phyloP scores from a whole-genome alignment of 2,888 invertebrate species.

The Tyria jacobaeae region DNA sequence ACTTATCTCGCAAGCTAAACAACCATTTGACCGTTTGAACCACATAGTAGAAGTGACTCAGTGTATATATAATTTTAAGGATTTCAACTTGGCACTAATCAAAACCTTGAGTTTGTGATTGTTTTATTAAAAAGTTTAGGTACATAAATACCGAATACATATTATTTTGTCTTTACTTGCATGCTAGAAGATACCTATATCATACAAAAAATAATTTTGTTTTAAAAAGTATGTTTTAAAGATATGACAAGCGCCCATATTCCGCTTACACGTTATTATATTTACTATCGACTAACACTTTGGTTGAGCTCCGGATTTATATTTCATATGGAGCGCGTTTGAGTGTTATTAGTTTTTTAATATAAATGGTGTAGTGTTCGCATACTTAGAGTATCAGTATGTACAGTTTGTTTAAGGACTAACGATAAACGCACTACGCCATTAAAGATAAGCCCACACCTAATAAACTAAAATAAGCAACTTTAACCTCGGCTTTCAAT shows the following conservation, averaged over 20 bases:
- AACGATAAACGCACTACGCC: slow-evolving; percentile 23
- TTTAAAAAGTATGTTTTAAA: neutral
- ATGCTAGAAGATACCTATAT: no score
- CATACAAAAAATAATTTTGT: no score
- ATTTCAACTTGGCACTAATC: no score
- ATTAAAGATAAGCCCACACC: slow-evolving; percentile 43
- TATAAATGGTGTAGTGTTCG: slow-evolving; percentile 20
- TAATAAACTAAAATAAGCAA: slow-evolving; percentile 45
- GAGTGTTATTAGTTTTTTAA: slow-evolving; percentile 22
- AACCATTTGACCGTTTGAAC: no score
- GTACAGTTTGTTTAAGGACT: slow-evolving; percentile 20
- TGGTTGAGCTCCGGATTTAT: slow-evolving; percentile 3
- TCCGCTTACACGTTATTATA: slow-evolving; percentile 4
- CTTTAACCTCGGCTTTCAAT: slow-evolving; percentile 37
- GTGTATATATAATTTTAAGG: no score
- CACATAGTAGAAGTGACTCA: no score
- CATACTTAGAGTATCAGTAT: slow-evolving; percentile 6
- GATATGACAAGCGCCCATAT: neutral
- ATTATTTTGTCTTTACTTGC: no score
- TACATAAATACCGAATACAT: no score
- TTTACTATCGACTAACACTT: slow-evolving; percentile 10
- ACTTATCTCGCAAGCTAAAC: no score
- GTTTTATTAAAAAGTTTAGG: no score
- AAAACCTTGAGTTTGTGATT: no score
- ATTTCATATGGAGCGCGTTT: neutral